Evolutionary conservation across 2,888 invertebrate species (phyloP).

Genomic region (Malacosoma neustria): DNA sequence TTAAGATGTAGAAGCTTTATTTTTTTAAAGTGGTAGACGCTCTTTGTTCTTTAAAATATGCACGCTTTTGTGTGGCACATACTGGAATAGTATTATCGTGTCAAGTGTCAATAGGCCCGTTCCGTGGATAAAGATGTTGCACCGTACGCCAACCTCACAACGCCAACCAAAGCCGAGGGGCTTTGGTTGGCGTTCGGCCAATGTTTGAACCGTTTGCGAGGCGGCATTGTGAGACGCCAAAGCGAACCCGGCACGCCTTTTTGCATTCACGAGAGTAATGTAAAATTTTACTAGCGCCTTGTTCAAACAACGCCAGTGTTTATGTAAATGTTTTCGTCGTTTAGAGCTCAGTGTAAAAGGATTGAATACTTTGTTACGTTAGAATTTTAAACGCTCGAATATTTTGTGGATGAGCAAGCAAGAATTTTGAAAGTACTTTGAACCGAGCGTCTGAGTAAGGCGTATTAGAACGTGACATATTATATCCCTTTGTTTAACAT

Average conservation of each 20-base stretch:
- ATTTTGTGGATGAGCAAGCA: background rate
- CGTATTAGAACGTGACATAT: background rate
- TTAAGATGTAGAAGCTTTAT: too few relatives aligned
- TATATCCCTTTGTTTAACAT: background rate
- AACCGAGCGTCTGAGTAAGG: background rate
- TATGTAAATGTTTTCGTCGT: conserved; percentile 17
- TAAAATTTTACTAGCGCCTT: conserved; percentile 32
- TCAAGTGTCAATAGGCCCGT: conserved; percentile 6
- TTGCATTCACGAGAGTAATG: conserved; percentile 32
- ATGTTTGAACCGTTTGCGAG: conserved; percentile 38
- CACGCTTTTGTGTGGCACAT: background rate
- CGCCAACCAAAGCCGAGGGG: too few relatives aligned
- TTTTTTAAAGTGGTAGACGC: too few relatives aligned
- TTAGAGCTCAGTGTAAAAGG: conserved; percentile 7
- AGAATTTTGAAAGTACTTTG: background rate
- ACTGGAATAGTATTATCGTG: background rate
- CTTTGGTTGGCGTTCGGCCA: conserved; percentile 38
- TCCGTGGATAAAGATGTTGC: conserved; percentile 24
- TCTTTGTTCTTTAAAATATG: too few relatives aligned
- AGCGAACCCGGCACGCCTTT: conserved; percentile 44
- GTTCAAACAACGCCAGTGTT: conserved; percentile 26
- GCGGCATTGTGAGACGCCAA: conserved; percentile 34
- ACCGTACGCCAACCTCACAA: conserved; percentile 31
- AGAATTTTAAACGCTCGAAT: background rate
- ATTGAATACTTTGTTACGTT: background rate